Evolutionary conservation across 2,888 invertebrate species (phyloP), one percentile per base, ranked within the genome.

Genomic region (Orchesella flavescens): DNA sequence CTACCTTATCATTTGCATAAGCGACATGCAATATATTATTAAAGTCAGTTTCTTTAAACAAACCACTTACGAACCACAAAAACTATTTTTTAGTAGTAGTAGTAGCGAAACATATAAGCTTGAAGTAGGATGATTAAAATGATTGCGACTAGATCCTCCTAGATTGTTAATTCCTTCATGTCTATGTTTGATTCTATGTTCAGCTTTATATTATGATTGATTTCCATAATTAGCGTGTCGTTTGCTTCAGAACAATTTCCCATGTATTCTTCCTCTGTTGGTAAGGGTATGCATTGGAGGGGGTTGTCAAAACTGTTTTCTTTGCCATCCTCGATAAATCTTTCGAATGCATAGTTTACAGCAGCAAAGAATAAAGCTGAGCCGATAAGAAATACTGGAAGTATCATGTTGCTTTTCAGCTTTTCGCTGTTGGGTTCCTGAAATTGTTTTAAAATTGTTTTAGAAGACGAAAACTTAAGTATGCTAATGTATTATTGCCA

Each of bases 291-390:
- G 57, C 59, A 59, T 34, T 69, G 69, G 15, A 63, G 4, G 0
- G 63, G 53, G 46, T 61, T 65, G 10, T 73, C 79, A 17, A 57
- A 61, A 12, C 65, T 53, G 13, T 24, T 61, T n/a, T 73, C 72
- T 13, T 49, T 74, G 12, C 7, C 15, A 23, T 68, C 44, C 13
- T 65, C 66, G n/a, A 80, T 74, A 10, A 80, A 44, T 7, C 34
- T 21, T 21, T 82, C 84, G 13, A 85, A 44, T 19, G 84, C 84
- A 59, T 82, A 85, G 53, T 85, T 85, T 4, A 85, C 59, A 12
- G 77, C 77, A 7, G 73, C 76, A 34, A 78, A 85, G n/a, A 85
- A 69, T 10, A 81, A 10, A 17, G 69, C 76, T 7, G 84, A 85
- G 5, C 82, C 82, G 43, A 74, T 53, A 2, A 85, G 46, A 63